Evolutionary conservation across 2,888 invertebrate species (phyloP).

Genomic region (Hemaris fuciformis): DNA sequence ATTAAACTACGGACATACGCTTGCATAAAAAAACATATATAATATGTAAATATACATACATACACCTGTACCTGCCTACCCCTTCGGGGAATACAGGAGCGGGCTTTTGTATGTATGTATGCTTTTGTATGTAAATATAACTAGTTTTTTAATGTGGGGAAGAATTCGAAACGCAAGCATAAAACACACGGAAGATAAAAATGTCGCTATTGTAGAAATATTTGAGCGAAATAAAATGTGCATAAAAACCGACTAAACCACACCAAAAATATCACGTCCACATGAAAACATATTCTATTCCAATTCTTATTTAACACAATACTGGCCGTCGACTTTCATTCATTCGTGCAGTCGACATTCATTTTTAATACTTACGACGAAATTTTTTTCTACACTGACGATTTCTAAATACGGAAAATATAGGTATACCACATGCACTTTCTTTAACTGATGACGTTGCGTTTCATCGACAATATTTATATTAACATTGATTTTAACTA

Average conservation of each 20-base stretch:
- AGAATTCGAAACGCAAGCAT: neutral
- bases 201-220: neutral
- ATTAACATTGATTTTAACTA: too few relatives aligned
- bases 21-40: too few relatives aligned
- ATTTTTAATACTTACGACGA: constrained; percentile 1
- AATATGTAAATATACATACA: neutral
- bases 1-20: too few relatives aligned
- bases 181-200: neutral
- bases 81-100: too few relatives aligned
- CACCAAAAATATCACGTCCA: neutral
- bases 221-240: neutral
- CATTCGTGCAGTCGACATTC: too few relatives aligned
- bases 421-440: too few relatives aligned
- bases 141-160: neutral
- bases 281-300: constrained; percentile 6
- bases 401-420: too few relatives aligned
- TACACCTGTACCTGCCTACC: neutral
- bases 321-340: neutral
- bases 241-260: constrained; percentile 1
- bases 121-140: neutral
- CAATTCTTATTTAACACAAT: constrained; percentile 4
- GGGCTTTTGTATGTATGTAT: too few relatives aligned
- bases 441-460: too few relatives aligned
- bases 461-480: too few relatives aligned
- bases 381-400: neutral